A percentile compares a stretch with the other conserved stretches of the same genome.
phyloP scores from a whole-genome alignment of 2,888 invertebrate genomes.

The Nymphalis c-album region DNA sequence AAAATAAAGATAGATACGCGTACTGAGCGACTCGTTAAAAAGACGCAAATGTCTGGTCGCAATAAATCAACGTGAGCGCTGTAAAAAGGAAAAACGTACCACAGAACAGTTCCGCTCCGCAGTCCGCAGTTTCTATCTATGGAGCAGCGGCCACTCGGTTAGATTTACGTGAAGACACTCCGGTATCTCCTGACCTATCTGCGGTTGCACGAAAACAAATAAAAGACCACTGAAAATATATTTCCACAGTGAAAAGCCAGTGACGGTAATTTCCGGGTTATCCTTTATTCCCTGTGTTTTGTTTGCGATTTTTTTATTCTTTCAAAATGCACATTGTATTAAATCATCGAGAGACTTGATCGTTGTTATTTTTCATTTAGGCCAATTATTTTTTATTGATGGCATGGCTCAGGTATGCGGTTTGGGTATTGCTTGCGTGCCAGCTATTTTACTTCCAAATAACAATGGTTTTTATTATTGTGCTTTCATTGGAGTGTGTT shows the following conservation, averaged over 20 bases:
- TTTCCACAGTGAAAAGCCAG: slow-evolving; percentile 29
- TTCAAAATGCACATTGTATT: slow-evolving; percentile 1
- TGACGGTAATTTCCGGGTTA: slow-evolving; percentile 25
- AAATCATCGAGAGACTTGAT: slow-evolving; percentile 1
- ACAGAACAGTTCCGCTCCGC: slow-evolving; percentile 43
- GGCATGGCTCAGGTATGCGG: background rate
- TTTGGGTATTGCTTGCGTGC: background rate
- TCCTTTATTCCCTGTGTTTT: slow-evolving; percentile 16
- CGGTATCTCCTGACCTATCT: slow-evolving; percentile 51
- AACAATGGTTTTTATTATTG: background rate
- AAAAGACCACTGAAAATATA: slow-evolving; percentile 33
- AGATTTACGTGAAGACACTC: slow-evolving; percentile 65
- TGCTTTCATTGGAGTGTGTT: too few species aligned
- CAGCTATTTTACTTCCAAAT: background rate
- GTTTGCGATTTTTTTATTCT: background rate
- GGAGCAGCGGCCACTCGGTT: slow-evolving; percentile 46
- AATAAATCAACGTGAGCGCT: slow-evolving; percentile 57
- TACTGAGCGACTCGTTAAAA: slow-evolving; percentile 42
- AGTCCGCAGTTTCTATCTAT: slow-evolving; percentile 42
- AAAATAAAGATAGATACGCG: slow-evolving; percentile 36
- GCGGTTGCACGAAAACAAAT: slow-evolving; percentile 34
- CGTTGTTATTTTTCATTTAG: background rate
- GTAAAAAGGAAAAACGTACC: slow-evolving; percentile 50
- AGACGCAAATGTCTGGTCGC: slow-evolving; percentile 44
- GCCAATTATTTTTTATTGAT: slow-evolving; percentile 5